Base-by-base conservation (phyloP, 2,113 vertebrate species). In the Pimephales promelas region DNA sequence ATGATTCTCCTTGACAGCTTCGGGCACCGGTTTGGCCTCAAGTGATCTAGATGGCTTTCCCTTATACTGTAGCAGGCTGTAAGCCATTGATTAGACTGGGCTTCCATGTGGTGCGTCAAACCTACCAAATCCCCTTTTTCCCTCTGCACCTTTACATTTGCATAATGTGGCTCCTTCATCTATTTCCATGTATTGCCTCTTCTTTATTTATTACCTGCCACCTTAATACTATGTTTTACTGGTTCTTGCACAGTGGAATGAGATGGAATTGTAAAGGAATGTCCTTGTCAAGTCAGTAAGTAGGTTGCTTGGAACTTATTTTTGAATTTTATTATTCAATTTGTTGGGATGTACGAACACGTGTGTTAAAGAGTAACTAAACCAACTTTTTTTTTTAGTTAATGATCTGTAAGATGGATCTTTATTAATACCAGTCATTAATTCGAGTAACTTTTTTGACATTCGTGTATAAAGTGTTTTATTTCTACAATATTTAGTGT, bases 61-160 rank as follows among this genome's bases (percentile, higher is more conserved):
- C 36, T 31, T 20, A 64, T 80, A n/a, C n/a, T n/a, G n/a, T n/a
- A 83, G 31, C 68, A 79, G 85, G 18, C 56, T 31, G 54, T 70
- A 18, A 31, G 81, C 40, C 71, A 59, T 81, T 77, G 83, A 64
- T 28, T 64, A 66, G 71, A 47, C 68, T 47, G 64, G 52, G 73
- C 45, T 77, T 87, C 68, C 59, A 43, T 64, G 11, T 31, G 43
- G 47, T 74, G 78, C 6, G 56, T 54, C 52, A 71, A 70, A 45
- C 47, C 16, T 16, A 28, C 57, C 57, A 49, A 45, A 80, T 75
- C 34, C 57, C 43, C 49, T 31, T 66, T 62, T 82, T 54, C 57
- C 56, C 83, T 13, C 18, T 76, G 84, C 74, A 62, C 36, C 49
- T 83, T 83, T 34, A 62, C 34, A 76, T 83, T 61, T 79, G 64